Evolutionary conservation across 2,113 vertebrate species (phyloP).

Genomic region (Pelobates fuscus): DNA sequence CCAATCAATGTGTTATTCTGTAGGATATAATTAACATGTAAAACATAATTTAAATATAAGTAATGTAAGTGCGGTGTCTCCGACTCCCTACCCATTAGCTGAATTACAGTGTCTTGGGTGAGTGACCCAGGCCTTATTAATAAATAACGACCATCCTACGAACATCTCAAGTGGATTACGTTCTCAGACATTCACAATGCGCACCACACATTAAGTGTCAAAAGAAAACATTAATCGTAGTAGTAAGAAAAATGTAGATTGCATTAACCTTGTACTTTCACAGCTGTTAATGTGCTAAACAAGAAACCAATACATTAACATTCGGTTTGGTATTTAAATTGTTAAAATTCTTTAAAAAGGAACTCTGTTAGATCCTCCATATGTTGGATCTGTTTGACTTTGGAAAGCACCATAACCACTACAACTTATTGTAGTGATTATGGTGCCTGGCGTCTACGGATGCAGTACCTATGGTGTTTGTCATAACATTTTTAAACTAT

Average conservation of each 20-base stretch:
- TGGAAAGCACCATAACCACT: too few relatives aligned
- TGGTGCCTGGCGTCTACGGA: too few relatives aligned
- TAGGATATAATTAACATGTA: background rate
- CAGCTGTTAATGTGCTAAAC: too few relatives aligned
- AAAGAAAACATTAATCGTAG: background rate
- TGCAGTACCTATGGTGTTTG: too few relatives aligned
- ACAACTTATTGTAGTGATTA: too few relatives aligned
- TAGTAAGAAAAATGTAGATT: background rate
- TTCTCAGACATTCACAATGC: constrained; percentile 13
- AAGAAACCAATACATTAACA: too few relatives aligned
- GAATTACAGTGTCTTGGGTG: constrained; percentile 49
- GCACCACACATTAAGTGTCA: background rate
- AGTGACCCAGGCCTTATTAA: constrained; percentile 52
- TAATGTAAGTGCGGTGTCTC: constrained; percentile 20
- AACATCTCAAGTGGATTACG: constrained; percentile 40
- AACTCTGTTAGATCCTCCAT: too few relatives aligned
- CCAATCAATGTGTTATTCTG: too few relatives aligned
- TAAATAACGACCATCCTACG: constrained; percentile 48
- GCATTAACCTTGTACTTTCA: too few relatives aligned
- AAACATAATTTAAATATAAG: constrained; percentile 9
- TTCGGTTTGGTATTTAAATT: background rate
- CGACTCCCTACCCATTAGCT: constrained; percentile 49
- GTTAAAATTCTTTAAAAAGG: too few relatives aligned
- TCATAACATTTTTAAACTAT: too few relatives aligned
- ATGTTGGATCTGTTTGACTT: too few relatives aligned